A percentile compares a stretch with the other conserved stretches of the same genome.
Conservation (phyloP, 2,113 vertebrate species). For the Embiotoca jacksoni region DNA sequence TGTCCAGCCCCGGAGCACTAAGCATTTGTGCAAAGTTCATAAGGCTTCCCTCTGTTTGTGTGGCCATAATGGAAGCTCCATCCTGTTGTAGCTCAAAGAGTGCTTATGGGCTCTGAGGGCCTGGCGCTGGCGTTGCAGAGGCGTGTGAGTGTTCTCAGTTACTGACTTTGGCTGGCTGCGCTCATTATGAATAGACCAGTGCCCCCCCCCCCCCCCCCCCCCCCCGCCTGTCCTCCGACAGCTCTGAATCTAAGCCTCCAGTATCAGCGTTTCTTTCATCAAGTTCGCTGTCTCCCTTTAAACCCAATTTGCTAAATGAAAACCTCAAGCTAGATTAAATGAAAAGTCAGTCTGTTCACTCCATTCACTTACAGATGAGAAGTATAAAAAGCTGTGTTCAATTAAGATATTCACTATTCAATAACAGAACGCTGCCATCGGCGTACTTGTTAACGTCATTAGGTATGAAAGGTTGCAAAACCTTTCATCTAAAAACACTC, state of each 20-base stretch:
- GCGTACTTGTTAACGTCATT: background rate
- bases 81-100: constrained; percentile 81
- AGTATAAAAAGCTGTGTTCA: background rate
- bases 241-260: constrained; percentile 44
- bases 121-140: constrained; percentile 66
- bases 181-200: constrained; percentile 68
- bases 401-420: too few relatives aligned
- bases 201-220: background rate
- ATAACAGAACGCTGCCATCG: too few relatives aligned
- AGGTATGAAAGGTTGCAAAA: background rate
- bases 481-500: background rate
- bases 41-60: constrained; percentile 85
- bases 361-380: background rate
- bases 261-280: constrained; percentile 23
- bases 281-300: constrained; percentile 12
- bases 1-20: constrained; percentile 73
- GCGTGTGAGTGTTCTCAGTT: constrained; percentile 78
- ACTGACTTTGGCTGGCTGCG: constrained; percentile 75
- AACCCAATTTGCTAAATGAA: constrained; percentile 24
- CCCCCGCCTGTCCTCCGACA: background rate
- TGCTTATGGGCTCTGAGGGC: constrained; percentile 67
- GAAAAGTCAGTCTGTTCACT: background rate
- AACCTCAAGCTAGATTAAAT: constrained; percentile 5
- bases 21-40: constrained; percentile 87
- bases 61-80: constrained; percentile 79